Base-by-base conservation (phyloP, 1,140 invertebrate species). In the Leguminivora glycinivorella region DNA sequence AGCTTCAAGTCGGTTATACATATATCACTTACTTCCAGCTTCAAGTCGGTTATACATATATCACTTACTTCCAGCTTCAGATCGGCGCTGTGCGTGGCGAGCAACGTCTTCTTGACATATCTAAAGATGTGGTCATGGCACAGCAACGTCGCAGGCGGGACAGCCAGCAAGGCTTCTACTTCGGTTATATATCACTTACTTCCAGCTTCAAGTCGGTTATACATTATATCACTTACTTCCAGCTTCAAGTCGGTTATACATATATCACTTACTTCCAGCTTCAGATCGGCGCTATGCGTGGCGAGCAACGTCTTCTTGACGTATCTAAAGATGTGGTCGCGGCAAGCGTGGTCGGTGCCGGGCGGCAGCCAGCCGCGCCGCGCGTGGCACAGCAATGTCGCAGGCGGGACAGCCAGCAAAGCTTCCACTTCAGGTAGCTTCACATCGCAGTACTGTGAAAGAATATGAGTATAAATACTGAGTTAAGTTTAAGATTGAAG, bases 391-490 rank as follows among this genome's bases (percentile, higher is more conserved):
- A 93, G 91, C 66, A 92, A 90, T 1, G 95, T 92, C 12, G 94
- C 93, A 2, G 96, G 95, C 71, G 96, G 92, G 70, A 93, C 93
- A 10, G 93, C 89, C 7, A 98, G 76, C 91, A 98, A 94, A 74
- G 94, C 94, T 85, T 98, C 95, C 71, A 98, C 95, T 92, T 98
- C 96, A 0, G 95, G 93, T n/a, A 97, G 91, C n/a, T 95, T 88
- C 29, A 98, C 93, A 84, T 98, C 96, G 82, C 96, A 96, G 79
- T 96, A 95, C 94, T 97, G 89, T 72, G 92, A 93, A 71, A 24
- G 72, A 1, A 68, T n/a, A 52, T 52, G 6, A 9, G n/a, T n/a
- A n/a, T n/a, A n/a, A n/a, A n/a, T n/a, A n/a, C n/a, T n/a, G n/a
- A n/a, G n/a, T n/a, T n/a, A n/a, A n/a, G n/a, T n/a, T n/a, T n/a